Evolutionary conservation across 1,140 invertebrate genomes (phyloP).

Genomic region (Brachionus angularis): DNA sequence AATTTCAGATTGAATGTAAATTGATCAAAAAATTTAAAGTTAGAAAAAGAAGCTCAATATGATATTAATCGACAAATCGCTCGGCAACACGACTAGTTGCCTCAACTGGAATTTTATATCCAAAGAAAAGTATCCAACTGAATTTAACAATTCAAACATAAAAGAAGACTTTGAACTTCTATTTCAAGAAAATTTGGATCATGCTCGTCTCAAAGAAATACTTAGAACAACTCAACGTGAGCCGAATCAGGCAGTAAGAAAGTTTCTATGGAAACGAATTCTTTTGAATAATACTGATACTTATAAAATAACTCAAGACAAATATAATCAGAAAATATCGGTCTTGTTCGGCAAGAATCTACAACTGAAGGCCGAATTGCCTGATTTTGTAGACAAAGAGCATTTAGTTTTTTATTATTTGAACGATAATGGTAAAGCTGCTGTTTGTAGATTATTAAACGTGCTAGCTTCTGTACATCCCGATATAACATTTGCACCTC

Average conservation of each 20-base stretch:
- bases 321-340: constrained; percentile 18
- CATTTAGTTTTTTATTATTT: constrained; percentile 29
- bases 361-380: constrained; percentile 28
- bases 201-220: not conserved
- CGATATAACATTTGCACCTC: constrained; percentile 42
- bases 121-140: not conserved
- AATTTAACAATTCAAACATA: constrained; percentile 3
- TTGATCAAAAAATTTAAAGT: too few species aligned
- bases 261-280: constrained; percentile 39
- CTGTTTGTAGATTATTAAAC: constrained; percentile 23
- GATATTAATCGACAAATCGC: constrained; percentile 1
- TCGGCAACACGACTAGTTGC: not conserved
- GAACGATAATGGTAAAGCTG: constrained; percentile 21
- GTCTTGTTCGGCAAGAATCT: constrained; percentile 36
- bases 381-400: constrained; percentile 34
- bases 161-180: constrained; percentile 21
- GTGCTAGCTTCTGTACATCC: constrained; percentile 38
- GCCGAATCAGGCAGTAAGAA: constrained; percentile 25
- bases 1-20: too few species aligned
- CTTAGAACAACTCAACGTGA: not conserved
- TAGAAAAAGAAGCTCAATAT: too few species aligned
- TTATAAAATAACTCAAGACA: not conserved
- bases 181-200: constrained; percentile 19
- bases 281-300: not conserved
- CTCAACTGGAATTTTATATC: constrained; percentile 16